Evolutionary conservation across 2,113 vertebrate species (phyloP), one percentile per base, ranked within the genome.

Genomic region (Motacilla alba): DNA sequence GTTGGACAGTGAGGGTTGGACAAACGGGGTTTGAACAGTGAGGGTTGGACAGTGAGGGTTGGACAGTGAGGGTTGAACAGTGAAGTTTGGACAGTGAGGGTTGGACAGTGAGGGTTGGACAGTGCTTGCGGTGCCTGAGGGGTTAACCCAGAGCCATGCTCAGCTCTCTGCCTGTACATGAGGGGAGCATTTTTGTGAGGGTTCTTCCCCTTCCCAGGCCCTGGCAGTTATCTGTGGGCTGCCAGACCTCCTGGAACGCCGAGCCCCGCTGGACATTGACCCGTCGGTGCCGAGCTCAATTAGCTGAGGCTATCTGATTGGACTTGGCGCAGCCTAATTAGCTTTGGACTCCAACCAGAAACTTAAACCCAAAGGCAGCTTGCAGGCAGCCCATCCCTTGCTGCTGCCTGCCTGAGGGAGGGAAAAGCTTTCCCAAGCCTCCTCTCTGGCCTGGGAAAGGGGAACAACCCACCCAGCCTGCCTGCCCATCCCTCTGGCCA

Each of bases 311-410:
- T 96, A 96, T 95, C 93, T 97, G 78, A 87, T 94, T 93, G 97
- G 95, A 90, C 96, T 98, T 95, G 84, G 43, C 33, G 26, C 92
- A 96, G 89, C 89, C 96, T 96, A 96, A 97, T 97, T 98, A 98
- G 97, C 97, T 98, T 95, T 98, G 95, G 95, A 95, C 89, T 91
- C 33, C 15, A 92, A 97, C 90, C 75, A 96, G 91, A 62, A 84
- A 66, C 59, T 85, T 47, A 70, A 62, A 90, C 90, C 55, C 82
- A 55, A 80, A 87, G 83, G 92, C 83, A 80, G 66, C 30, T 50
- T 43, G 37, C 73, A 73, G 44, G 74, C 84, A 76, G 89, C 41
- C n/a, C 70, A 44, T 88, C 86, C 82, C 84, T 73, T 43, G 28
- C 93, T 75, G 74, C 47, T 50, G 72, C 50, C 75, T 60, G 58